Base-by-base conservation (phyloP, 2,797 vertebrate species). In the Parauchenoglanis ngamensis region DNA sequence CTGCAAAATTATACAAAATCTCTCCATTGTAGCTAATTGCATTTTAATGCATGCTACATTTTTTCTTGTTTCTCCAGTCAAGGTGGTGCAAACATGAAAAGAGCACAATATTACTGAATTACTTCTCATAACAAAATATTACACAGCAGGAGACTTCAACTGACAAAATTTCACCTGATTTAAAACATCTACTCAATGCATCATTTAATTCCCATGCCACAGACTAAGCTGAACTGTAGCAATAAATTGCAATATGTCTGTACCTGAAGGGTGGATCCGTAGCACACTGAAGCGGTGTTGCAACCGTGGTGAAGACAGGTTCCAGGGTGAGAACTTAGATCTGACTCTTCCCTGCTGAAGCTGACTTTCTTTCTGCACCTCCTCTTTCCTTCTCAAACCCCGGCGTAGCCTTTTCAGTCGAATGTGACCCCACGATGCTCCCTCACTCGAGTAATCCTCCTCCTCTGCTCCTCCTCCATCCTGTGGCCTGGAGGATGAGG, bases 311-410 rank as follows among this genome's bases (percentile, higher is more conserved):
- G 96, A 96, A 0, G 95, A 96, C 0, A 96, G 93, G 81, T 96
- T 96, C 96, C 96, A 96, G 11, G 96, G 96, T 17, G 96, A 96
- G 65, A 96, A 96, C 92, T 96, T 96, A 80, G 96, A 96, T 10
- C 95, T 92, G 0, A 94, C 87, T 85, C 89, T 91, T 46, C 83
- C 89, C 0, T 52, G 82, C 15, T 76, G 88, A 2, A 70, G 40
- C 89, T 93, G 94, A 25, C 91, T 91, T 1, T 82, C 0, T 56
- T 78, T 77, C 88, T 92, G 0, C 91, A 92, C 49, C 91, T 94
- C 91, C 54, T 94, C 83, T 90, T 93, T 91, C 79, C 89, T 87
- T 59, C 87, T 90, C 63, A 92, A 65, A 63, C 90, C 92, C 31
- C 81, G 85, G 0, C 91, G 89, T 83, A 92, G 75, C 7, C 3